Percentiles rank a stretch among this genome's conserved stretches.
Evolutionary conservation across 2,113 vertebrate species (phyloP).

Genomic region (Bubo bubo): DNA sequence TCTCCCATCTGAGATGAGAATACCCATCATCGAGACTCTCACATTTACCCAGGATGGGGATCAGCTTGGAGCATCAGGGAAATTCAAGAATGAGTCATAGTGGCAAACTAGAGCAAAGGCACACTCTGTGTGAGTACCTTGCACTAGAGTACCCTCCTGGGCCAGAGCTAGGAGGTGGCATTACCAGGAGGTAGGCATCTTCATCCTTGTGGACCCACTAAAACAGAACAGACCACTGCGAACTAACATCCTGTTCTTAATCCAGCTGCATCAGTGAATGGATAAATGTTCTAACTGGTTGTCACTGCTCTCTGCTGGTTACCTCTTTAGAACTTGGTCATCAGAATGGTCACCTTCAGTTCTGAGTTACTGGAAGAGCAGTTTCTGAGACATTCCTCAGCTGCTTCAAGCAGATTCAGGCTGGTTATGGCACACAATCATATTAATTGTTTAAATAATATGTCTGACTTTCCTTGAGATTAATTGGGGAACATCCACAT

Average conservation of each 20-base stretch:
- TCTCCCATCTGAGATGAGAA: not conserved
- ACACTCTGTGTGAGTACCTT: not conserved
- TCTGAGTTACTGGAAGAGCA: not conserved
- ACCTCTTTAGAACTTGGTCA: not conserved
- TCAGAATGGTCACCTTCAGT: not conserved
- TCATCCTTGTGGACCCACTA: not conserved
- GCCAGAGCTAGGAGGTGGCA: not conserved
- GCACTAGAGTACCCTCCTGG: not conserved
- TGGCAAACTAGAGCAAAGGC: not conserved
- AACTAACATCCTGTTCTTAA: not conserved
- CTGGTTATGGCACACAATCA: not conserved
- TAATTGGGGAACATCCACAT: not conserved
- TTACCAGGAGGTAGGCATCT: not conserved
- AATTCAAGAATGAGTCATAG: not conserved
- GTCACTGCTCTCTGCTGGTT: not conserved
- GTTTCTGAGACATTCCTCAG: not conserved
- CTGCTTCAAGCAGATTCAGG: not conserved
- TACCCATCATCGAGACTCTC: not conserved
- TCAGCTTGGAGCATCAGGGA: not conserved
- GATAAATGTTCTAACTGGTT: not conserved
- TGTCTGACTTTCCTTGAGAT: not conserved
- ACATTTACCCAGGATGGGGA: not conserved
- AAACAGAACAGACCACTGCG: not conserved
- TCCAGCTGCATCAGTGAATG: not conserved
- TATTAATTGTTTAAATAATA: not conserved